These are phyloP conservation scores for Helicoverpa assulta DNA, from an alignment of 2,888 invertebrate species.

Conservation along the genomic window DNA sequence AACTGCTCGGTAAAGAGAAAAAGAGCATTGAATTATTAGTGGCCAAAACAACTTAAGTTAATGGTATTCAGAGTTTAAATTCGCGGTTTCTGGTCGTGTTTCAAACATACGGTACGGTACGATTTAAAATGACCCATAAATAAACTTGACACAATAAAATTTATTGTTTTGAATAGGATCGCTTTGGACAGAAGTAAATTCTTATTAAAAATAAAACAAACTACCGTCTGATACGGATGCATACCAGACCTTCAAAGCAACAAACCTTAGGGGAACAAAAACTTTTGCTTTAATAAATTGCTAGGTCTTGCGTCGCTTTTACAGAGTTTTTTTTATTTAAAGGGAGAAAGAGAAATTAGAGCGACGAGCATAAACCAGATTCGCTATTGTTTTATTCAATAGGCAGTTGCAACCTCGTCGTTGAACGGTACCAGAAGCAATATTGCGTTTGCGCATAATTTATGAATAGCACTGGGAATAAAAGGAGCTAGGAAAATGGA, in stretches of 20 bases:
- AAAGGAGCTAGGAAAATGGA: slow-evolving; percentile 51
- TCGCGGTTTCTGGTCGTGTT: neutral
- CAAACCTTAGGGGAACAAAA: neutral
- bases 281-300: neutral
- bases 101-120: neutral
- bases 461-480: slow-evolving; percentile 55
- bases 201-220: neutral
- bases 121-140: neutral
- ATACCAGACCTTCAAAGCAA: neutral
- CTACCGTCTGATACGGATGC: neutral
- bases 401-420: slow-evolving; percentile 51
- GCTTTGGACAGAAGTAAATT: neutral
- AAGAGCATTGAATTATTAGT: neutral
- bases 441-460: slow-evolving; percentile 62
- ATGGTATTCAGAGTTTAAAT: neutral
- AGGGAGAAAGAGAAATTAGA: slow-evolving; percentile 56
- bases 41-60: slow-evolving; percentile 16
- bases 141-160: slow-evolving; percentile 8
- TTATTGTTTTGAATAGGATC: slow-evolving; percentile 4
- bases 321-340: slow-evolving; percentile 23
- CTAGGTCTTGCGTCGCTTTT: slow-evolving; percentile 4
- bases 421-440: slow-evolving; percentile 57
- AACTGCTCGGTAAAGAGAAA: slow-evolving; percentile 3
- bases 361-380: slow-evolving; percentile 56
- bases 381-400: slow-evolving; percentile 64